phyloP scores from a whole-genome alignment of 2,888 invertebrate genomes.

The Linyphia triangularis region DNA sequence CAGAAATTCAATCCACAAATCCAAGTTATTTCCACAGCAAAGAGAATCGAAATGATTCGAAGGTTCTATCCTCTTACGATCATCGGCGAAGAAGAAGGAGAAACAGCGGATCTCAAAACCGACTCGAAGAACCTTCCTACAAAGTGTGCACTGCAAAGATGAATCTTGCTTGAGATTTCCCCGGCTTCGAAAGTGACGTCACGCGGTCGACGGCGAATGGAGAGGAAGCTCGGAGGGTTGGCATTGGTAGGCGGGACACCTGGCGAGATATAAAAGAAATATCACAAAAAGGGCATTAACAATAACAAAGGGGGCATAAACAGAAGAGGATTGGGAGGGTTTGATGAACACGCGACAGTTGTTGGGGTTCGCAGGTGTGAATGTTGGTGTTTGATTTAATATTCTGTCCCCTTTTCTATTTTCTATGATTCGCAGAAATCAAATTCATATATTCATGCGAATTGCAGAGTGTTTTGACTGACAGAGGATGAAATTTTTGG shows the following conservation, averaged over 20 bases:
- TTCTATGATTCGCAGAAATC: too few relatives aligned
- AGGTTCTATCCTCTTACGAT: too few relatives aligned
- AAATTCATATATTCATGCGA: too few relatives aligned
- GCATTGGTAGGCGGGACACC: conserved; percentile 53
- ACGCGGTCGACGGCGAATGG: conserved; percentile 33
- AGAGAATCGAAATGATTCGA: too few relatives aligned
- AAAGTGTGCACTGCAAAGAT: conserved; percentile 10
- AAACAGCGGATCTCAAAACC: background rate
- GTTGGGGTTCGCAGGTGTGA: conserved; percentile 62
- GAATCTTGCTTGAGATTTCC: conserved; percentile 35
- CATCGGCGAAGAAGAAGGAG: background rate
- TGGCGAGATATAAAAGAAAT: conserved; percentile 57
- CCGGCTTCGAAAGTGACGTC: conserved; percentile 42
- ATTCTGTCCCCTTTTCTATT: too few relatives aligned
- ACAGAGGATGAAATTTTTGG: too few relatives aligned
- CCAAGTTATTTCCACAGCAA: too few relatives aligned
- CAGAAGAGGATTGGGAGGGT: background rate
- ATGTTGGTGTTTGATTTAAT: conserved; percentile 10
- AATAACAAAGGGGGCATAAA: conserved; percentile 38
- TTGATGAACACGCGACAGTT: conserved; percentile 42
- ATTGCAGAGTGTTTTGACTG: too few relatives aligned
- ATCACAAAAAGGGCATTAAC: conserved; percentile 32
- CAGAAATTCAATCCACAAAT: too few relatives aligned
- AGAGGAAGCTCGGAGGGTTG: conserved; percentile 6
- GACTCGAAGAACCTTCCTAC: background rate